phyloP scores from a whole-genome alignment of 2,113 vertebrate species.

The Clarias macrocephalus region DNA sequence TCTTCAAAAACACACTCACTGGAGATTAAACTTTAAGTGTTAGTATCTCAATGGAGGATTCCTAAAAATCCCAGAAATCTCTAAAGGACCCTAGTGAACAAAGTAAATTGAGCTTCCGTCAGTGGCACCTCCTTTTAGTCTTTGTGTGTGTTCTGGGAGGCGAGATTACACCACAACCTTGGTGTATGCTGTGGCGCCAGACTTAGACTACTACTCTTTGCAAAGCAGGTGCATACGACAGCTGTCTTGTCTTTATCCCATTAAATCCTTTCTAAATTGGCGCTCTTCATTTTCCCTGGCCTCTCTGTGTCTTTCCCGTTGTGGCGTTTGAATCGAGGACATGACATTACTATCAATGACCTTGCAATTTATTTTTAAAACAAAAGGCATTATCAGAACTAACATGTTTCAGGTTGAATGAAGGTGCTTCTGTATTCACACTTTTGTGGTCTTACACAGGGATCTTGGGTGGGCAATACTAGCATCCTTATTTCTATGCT shows the following conservation, averaged over 20 bases:
- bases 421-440: slow-evolving; percentile 43
- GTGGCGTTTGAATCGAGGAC: slow-evolving; percentile 60
- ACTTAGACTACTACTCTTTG: not conserved
- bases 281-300: slow-evolving; percentile 53
- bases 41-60: slow-evolving; percentile 12
- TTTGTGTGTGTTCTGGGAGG: slow-evolving; percentile 23
- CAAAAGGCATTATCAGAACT: slow-evolving; percentile 56
- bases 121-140: not conserved
- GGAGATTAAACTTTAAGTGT: slow-evolving; percentile 29
- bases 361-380: slow-evolving; percentile 69
- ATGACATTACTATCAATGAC: slow-evolving; percentile 64
- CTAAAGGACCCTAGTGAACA: not conserved
- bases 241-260: slow-evolving; percentile 41
- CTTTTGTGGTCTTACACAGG: slow-evolving; percentile 57
- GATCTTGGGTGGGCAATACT: slow-evolving; percentile 60
- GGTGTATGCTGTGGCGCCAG: not conserved
- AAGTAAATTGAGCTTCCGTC: slow-evolving; percentile 5
- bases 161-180: slow-evolving; percentile 17
- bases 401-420: slow-evolving; percentile 59
- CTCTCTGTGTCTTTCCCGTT: slow-evolving; percentile 48
- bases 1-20: not conserved
- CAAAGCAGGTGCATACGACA: slow-evolving; percentile 49
- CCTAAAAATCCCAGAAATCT: not conserved
- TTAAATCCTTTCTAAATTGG: slow-evolving; percentile 64
- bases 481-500: slow-evolving; percentile 64